phyloP scores from a whole-genome alignment of 2,113 vertebrate species.

The Rhineura floridana region DNA sequence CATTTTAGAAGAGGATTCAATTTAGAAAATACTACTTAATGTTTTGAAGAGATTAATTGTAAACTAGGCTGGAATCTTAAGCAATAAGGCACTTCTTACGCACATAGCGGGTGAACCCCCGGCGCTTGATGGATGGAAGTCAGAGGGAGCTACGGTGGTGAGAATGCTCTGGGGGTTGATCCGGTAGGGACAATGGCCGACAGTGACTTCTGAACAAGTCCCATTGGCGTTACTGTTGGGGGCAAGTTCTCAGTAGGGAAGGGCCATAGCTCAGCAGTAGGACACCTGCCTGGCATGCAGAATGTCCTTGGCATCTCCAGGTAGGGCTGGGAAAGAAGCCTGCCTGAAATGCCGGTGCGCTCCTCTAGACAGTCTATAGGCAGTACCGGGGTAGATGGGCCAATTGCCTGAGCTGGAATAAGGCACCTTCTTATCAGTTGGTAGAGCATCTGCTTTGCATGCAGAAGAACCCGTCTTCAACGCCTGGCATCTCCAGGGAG shows the following conservation, averaged over 20 bases:
- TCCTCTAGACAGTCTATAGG: too few species aligned
- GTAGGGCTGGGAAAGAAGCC: too few species aligned
- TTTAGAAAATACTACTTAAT: constrained; percentile 44
- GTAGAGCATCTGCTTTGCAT: too few species aligned
- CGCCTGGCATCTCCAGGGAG: too few species aligned
- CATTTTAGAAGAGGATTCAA: constrained; percentile 43
- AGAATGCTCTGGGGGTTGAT: not conserved
- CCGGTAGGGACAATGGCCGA: not conserved
- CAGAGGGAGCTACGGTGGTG: not conserved
- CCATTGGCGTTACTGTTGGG: not conserved
- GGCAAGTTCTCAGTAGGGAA: not conserved
- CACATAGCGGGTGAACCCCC: not conserved
- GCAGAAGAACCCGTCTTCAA: too few species aligned
- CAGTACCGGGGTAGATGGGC: too few species aligned
- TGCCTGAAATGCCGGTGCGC: too few species aligned
- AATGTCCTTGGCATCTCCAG: too few species aligned
- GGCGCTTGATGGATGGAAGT: not conserved
- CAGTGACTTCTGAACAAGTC: not conserved
- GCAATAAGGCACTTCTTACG: not conserved
- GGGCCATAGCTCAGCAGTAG: too few species aligned
- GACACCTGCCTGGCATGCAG: too few species aligned
- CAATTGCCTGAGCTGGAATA: too few species aligned
- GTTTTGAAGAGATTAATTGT: constrained; percentile 34
- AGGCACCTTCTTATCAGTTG: too few species aligned
- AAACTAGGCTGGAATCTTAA: constrained; percentile 36